Evolutionary conservation across 1,140 invertebrate species (phyloP).

Genomic region (Solenopsis invicta): DNA sequence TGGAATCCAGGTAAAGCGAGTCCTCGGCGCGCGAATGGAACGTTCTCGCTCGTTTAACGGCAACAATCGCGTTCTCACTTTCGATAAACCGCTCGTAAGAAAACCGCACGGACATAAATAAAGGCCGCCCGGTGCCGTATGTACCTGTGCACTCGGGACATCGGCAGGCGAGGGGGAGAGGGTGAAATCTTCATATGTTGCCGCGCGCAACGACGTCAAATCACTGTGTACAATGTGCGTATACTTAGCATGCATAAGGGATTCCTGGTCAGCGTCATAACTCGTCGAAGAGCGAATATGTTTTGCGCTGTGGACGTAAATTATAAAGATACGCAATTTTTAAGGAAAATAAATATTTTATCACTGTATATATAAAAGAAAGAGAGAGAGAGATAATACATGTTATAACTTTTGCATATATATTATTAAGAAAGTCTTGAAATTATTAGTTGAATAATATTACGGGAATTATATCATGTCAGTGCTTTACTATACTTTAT

Average conservation of each 20-base stretch:
- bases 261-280: slow-evolving; percentile 11
- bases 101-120: slow-evolving; percentile 47
- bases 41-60: slow-evolving; percentile 47
- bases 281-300: slow-evolving; percentile 11
- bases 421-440: neutral
- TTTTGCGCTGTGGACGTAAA: neutral
- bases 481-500: neutral
- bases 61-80: slow-evolving; percentile 61
- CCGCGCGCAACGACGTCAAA: slow-evolving; percentile 1
- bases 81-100: slow-evolving; percentile 56
- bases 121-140: slow-evolving; percentile 19
- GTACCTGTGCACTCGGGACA: neutral
- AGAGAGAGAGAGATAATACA: neutral
- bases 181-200: neutral
- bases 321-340: slow-evolving; percentile 23
- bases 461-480: neutral
- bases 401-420: neutral
- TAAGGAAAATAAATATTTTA: neutral
- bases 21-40: slow-evolving; percentile 3
- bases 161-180: neutral
- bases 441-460: neutral
- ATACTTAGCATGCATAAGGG: neutral
- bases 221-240: neutral
- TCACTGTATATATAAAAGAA: neutral
- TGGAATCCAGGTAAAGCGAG: slow-evolving; percentile 35